These are phyloP conservation scores for Bombus balteatus DNA, from an alignment of 1,140 invertebrate species.

Conservation along the genomic window DNA sequence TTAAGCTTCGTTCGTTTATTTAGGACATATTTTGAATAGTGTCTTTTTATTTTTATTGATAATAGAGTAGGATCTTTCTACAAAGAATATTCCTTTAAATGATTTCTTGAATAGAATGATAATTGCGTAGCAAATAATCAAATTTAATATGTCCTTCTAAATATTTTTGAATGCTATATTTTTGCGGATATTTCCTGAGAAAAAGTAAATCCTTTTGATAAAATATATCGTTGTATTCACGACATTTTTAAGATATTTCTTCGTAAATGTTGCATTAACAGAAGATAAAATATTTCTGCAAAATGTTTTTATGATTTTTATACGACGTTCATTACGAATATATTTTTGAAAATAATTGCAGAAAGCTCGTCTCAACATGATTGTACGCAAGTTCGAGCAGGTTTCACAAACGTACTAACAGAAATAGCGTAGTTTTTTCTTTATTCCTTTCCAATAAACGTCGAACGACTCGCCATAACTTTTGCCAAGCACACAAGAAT, in stretches of 20 bases:
- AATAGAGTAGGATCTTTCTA: not conserved
- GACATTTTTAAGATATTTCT: too few relatives aligned
- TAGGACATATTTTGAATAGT: not conserved
- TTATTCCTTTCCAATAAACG: not conserved
- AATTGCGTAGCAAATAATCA: not conserved
- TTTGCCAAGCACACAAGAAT: not conserved
- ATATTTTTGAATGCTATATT: too few relatives aligned
- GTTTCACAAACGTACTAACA: not conserved
- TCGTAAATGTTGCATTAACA: too few relatives aligned
- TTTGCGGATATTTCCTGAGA: too few relatives aligned
- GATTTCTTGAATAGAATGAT: not conserved
- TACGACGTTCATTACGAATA: too few relatives aligned
- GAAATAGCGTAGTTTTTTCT: not conserved
- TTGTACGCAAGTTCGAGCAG: not conserved
- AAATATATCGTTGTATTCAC: too few relatives aligned
- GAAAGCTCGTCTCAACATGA: too few relatives aligned
- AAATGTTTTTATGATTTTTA: too few relatives aligned
- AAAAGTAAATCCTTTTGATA: too few relatives aligned
- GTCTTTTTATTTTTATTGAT: not conserved
- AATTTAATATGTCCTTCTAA: too few relatives aligned
- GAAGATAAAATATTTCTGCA: too few relatives aligned
- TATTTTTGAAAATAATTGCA: not conserved
- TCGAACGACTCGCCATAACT: not conserved
- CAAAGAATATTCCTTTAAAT: not conserved
- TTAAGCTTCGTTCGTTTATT: not conserved